Evolutionary conservation across 1,140 invertebrate genomes (phyloP).

Genomic region (Nixonia krombeini): DNA sequence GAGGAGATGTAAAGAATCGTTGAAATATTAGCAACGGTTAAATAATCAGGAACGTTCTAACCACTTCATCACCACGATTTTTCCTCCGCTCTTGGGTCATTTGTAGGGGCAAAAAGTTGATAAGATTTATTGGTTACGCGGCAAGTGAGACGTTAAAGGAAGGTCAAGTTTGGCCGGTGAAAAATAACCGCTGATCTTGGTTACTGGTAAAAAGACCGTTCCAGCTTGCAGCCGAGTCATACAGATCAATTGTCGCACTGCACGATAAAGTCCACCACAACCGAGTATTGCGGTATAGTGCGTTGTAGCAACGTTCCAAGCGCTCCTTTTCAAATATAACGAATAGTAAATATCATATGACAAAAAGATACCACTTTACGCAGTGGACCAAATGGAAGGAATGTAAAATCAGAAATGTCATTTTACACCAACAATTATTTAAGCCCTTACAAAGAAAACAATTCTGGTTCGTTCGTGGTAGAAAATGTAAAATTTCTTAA

Average conservation of each 20-base stretch:
- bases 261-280: constrained; percentile 1
- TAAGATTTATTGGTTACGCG: constrained; percentile 2
- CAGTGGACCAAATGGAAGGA: no score
- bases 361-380: no score
- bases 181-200: neutral
- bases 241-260: constrained; percentile 2
- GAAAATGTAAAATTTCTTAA: no score
- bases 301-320: neutral
- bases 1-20: no score
- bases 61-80: neutral
- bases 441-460: no score
- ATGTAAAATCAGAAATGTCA: no score
- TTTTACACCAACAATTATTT: no score
- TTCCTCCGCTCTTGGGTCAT: no score
- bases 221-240: constrained; percentile 6
- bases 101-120: neutral
- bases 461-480: no score
- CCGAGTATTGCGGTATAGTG: neutral
- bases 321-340: no score
- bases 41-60: no score
- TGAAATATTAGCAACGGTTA: neutral
- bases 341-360: no score
- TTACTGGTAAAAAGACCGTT: neutral
- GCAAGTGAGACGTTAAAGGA: constrained; percentile 4
- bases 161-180: neutral